A percentile compares a stretch with the other conserved stretches of the same genome.
phyloP scores from a whole-genome alignment of 2,888 invertebrate genomes.

The Cantharis nigra region DNA sequence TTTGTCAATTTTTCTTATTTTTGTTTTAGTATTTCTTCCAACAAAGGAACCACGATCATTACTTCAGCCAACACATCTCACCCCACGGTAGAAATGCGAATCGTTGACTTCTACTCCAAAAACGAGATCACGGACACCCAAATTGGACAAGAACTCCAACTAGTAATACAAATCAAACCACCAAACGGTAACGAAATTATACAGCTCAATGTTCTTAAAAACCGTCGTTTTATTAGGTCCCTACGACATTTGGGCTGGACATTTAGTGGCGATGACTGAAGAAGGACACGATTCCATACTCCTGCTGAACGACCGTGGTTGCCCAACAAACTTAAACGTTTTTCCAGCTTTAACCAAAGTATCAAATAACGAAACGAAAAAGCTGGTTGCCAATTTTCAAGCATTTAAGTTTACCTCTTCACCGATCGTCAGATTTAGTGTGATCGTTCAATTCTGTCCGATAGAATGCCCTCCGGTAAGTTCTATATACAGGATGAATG shows the following conservation, averaged over 20 bases:
- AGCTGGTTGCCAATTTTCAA: conserved; percentile 69
- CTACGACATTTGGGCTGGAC: conserved; percentile 74
- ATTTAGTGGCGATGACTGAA: conserved; percentile 78
- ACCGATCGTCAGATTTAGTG: conserved; percentile 79
- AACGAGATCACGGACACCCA: conserved; percentile 67
- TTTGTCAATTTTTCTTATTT: neutral
- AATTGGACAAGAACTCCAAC: conserved; percentile 69
- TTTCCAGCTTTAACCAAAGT: conserved; percentile 58
- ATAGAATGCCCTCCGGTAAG: conserved; percentile 68
- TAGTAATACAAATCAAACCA: conserved; percentile 65
- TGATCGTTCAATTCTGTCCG: conserved; percentile 82
- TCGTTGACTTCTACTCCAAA: conserved; percentile 62
- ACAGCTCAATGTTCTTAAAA: neutral
- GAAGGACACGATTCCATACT: conserved; percentile 74
- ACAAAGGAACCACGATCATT: conserved; percentile 58
- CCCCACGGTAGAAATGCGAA: conserved; percentile 62
- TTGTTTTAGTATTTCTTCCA: conserved; percentile 52
- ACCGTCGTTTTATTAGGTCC: conserved; percentile 47
- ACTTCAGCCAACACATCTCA: conserved; percentile 55
- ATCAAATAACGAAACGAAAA: conserved; percentile 45
- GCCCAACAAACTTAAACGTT: conserved; percentile 71
- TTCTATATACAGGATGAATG: conserved; percentile 18
- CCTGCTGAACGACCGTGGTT: conserved; percentile 76
- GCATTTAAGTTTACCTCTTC: conserved; percentile 88
- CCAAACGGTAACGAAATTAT: conserved; percentile 56